These are phyloP conservation scores for Camelus bactrianus DNA, from an alignment of 2,113 vertebrate species.

Conservation along the genomic window DNA sequence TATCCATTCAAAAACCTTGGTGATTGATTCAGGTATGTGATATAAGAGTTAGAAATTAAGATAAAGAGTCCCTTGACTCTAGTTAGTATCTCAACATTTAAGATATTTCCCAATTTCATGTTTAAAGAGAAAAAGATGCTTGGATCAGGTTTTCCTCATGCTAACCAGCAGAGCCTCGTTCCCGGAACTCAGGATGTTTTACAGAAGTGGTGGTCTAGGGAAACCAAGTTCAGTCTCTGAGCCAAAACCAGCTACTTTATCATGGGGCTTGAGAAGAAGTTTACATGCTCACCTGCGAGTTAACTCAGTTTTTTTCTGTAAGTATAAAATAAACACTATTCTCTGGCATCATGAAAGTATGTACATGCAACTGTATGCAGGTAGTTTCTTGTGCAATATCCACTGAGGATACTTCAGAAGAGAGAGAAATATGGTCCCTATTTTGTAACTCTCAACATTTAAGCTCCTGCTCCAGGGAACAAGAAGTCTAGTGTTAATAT, in stretches of 20 bases:
- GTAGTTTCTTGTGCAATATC: background rate
- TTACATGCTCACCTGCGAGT: background rate
- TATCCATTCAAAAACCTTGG: background rate
- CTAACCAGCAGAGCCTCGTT: background rate
- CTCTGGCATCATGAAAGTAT: background rate
- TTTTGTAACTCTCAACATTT: background rate
- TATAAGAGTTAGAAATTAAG: background rate
- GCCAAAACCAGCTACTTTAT: background rate
- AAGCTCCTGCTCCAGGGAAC: background rate
- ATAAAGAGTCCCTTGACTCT: background rate
- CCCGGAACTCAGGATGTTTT: background rate
- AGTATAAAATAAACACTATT: background rate
- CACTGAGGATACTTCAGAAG: background rate
- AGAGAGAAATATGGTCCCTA: background rate
- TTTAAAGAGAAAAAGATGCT: slow-evolving; percentile 13
- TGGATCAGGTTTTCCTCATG: background rate
- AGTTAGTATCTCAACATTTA: background rate
- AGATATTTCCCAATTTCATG: background rate
- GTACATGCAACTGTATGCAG: too few species aligned
- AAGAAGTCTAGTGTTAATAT: background rate
- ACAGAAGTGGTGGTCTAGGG: rapidly evolving
- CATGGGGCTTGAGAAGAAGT: background rate
- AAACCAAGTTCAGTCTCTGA: background rate
- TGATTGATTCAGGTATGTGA: background rate
- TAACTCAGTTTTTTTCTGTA: background rate